phyloP scores from a whole-genome alignment of 1,140 invertebrate species.

The Zaprionus davidi region DNA sequence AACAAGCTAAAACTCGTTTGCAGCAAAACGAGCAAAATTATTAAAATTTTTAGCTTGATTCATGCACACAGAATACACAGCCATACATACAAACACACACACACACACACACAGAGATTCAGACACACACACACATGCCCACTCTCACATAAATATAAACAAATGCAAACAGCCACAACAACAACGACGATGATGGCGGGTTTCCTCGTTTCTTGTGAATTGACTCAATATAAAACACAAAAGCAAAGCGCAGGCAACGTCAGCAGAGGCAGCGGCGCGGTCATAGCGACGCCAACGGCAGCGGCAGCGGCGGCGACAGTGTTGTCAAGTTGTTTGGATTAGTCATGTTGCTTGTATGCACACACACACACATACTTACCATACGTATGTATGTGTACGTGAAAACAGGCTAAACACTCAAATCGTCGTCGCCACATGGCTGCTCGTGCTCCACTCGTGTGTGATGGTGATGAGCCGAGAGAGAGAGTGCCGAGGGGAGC shows the following conservation, averaged over 20 bases:
- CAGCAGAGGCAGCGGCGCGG: constrained; percentile 12
- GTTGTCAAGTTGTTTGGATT: constrained; percentile 81
- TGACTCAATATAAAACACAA: constrained; percentile 72
- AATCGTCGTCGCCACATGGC: constrained; percentile 62
- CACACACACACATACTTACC: constrained; percentile 2
- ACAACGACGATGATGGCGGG: constrained; percentile 62
- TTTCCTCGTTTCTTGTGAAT: constrained; percentile 83
- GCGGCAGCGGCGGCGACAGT: constrained; percentile 58
- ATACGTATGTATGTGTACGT: constrained; percentile 1
- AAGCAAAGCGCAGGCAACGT: constrained; percentile 50
- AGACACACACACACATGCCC: constrained; percentile 28
- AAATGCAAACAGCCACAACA: constrained; percentile 46
- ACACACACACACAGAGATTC: neutral
- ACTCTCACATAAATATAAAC: constrained; percentile 50
- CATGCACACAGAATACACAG: constrained; percentile 55
- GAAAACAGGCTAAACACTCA: constrained; percentile 57
- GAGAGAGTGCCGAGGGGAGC: constrained; percentile 7
- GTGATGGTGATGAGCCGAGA: constrained; percentile 16
- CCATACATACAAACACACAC: constrained; percentile 4
- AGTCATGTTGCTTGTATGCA: constrained; percentile 69
- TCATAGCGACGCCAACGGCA: constrained; percentile 36
- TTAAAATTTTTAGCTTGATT: constrained; percentile 81
- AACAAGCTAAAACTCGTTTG: constrained; percentile 79
- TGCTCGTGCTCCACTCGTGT: constrained; percentile 61
- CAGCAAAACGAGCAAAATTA: constrained; percentile 69